These are phyloP conservation scores for Xylocampa areola DNA, from an alignment of 2,888 invertebrate genomes.

Conservation along the genomic window DNA sequence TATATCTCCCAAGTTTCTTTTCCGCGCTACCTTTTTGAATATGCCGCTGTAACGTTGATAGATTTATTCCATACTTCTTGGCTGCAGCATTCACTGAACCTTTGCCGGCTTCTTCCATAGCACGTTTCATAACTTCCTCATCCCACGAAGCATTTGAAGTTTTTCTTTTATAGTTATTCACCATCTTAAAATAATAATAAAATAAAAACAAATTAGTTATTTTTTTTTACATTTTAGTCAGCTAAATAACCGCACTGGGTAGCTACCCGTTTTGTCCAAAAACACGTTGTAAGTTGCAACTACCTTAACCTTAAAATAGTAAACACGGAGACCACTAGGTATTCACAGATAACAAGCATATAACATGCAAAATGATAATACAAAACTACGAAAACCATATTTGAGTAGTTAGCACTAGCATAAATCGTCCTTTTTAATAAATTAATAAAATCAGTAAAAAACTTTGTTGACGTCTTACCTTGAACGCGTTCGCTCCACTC, in stretches of 20 bases:
- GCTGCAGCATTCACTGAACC: constrained; percentile 28
- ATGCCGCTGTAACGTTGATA: constrained; percentile 34
- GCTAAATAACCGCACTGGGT: constrained; percentile 12
- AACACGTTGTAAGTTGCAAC: constrained; percentile 4
- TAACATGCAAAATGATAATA: constrained; percentile 7
- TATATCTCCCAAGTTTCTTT: constrained; percentile 27
- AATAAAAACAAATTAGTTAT: constrained; percentile 14
- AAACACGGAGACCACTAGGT: constrained; percentile 9
- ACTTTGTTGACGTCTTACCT: not conserved
- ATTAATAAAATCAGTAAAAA: not conserved
- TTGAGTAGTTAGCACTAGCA: constrained; percentile 7
- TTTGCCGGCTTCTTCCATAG: constrained; percentile 36
- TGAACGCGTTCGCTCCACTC: constrained; percentile 8
- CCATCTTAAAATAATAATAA: constrained; percentile 20
- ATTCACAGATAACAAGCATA: constrained; percentile 7
- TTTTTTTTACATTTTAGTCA: constrained; percentile 11
- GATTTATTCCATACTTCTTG: constrained; percentile 35
- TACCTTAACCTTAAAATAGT: constrained; percentile 7
- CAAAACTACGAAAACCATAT: constrained; percentile 14
- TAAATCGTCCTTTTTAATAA: not conserved
- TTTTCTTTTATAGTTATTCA: constrained; percentile 31
- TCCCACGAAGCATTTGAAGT: constrained; percentile 34
- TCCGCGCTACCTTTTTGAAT: constrained; percentile 25
- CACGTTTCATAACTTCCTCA: constrained; percentile 29
- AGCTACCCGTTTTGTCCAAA: constrained; percentile 12